Base-by-base conservation (phyloP, 2,888 invertebrate genomes). In the Physocephala rufipes region DNA sequence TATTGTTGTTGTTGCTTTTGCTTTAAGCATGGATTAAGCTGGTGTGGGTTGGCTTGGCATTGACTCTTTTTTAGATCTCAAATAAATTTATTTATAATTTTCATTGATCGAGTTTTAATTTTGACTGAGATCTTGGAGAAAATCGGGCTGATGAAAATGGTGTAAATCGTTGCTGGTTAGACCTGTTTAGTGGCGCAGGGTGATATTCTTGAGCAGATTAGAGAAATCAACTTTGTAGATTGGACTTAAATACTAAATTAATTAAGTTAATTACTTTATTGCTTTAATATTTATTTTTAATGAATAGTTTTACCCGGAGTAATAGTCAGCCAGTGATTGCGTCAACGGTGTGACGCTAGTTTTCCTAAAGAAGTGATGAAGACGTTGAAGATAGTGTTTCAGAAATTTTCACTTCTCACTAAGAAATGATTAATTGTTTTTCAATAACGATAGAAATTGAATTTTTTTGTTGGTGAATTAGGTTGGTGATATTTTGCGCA, bases 41-140 rank as follows among this genome's bases (percentile, higher is more conserved):
- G n/a, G 28, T 61, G 61, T 63, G 45, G 43, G 63, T 63, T 47
- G 64, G 3, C 9, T 53, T 36, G 58, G 21, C 36, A 24, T 19
- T 49, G 28, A 19, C 43, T n/a, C n/a, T 43, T 61, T 19, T 24
- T 12, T n/a, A 21, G 21, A 21, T 55, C 21, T 4, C 49, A 19
- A 30, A n/a, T n/a, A n/a, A n/a, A n/a, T n/a, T n/a, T n/a, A n/a
- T n/a, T n/a, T n/a, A 30, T 19, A 13, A 49, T 53, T 28, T 36
- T 51, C n/a, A 15, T 26, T 16, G 53, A 30, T 28, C 26, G 15
- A 30, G 51, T 30, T 49, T 36, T 49, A 4, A n/a, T 13, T 49
- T 7, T 19, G 3, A n/a, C 2, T 19, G 49, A 15, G 15, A 19
- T n/a, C 12, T 49, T 2, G 49, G 19, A 7, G 49, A 49, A 49